Base-by-base conservation (phyloP, 23 tunicate species). In the Halocynthia roretzi region DNA sequence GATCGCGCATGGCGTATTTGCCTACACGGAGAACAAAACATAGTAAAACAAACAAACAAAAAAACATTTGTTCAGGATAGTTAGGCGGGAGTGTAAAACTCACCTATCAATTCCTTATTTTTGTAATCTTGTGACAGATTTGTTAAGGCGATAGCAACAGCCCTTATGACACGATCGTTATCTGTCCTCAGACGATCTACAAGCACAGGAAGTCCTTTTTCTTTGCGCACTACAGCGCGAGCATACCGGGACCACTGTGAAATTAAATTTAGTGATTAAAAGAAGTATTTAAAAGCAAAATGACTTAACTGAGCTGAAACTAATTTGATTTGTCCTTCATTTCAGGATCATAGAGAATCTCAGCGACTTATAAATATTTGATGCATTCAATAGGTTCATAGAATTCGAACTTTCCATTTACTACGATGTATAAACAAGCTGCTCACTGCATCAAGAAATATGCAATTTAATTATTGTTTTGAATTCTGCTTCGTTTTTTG, bases 21-120 rank as follows among this genome's bases (percentile, higher is more conserved):
- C 98, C 98, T 86, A 86, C 7, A 70, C 56, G 60, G 22, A 56
- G 8, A 56, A 74, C 18, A 11, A 53, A n/a, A 70, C 53, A 70
- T 15, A 31, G 63, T 14, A 58, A 58, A 58, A n/a, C 63, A 58
- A 56, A 12, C 10, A 56, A 58, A 58, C 2, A 58, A 58, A 58
- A n/a, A n/a, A 15, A 58, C 15, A 58, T 58, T 58, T 4, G 63
- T 14, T n/a, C 2, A 58, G 17, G 44, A 31, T 31, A 31, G 44
- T 31, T 31, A 4, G 4, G 44, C 44, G 44, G 44, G 44, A 31
- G 44, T 31, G 44, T 31, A 15, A 48, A 18, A 81, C 86, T 78
- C 62, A 83, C 98, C 98, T 71, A 95, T 83, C 8, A 95, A 78
- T 58, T 88, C 91, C 61, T 95, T 95, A 75, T 95, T 95, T 67